phyloP scores from a whole-genome alignment of 2,888 invertebrate species.

The Crocallis elinguaria region DNA sequence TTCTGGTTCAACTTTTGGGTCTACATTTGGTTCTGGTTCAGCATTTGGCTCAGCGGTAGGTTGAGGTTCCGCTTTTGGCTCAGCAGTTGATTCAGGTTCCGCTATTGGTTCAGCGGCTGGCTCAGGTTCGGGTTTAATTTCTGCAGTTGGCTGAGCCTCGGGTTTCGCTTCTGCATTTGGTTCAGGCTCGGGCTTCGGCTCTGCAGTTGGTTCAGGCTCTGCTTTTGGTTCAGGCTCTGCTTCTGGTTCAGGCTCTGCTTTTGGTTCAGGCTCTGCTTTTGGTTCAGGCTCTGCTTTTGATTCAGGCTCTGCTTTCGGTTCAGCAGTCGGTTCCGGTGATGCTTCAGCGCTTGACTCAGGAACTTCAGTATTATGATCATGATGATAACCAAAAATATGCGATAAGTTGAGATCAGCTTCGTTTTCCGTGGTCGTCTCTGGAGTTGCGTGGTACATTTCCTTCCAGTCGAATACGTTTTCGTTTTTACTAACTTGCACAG shows the following conservation, averaged over 20 bases:
- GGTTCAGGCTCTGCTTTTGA: slow-evolving; percentile 37
- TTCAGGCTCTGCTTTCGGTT: slow-evolving; percentile 34
- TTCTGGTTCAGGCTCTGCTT: slow-evolving; percentile 46
- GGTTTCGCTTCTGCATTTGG: slow-evolving; percentile 38
- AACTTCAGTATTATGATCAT: slow-evolving; percentile 44
- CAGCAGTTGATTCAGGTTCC: slow-evolving; percentile 30
- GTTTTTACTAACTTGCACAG: slow-evolving; percentile 39
- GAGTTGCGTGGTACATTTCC: slow-evolving; percentile 51
- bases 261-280: slow-evolving; percentile 39
- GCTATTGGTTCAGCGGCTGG: slow-evolving; percentile 40
- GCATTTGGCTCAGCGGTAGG: slow-evolving; percentile 40
- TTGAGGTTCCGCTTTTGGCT: slow-evolving; percentile 34
- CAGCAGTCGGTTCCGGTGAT: slow-evolving; percentile 31
- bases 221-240: slow-evolving; percentile 41
- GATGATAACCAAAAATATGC: slow-evolving; percentile 60
- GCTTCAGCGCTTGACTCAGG: slow-evolving; percentile 39
- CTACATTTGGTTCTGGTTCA: slow-evolving; percentile 40
- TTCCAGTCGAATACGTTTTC: slow-evolving; percentile 64
- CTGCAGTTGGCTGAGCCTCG: slow-evolving; percentile 46
- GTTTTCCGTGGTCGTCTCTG: slow-evolving; percentile 60
- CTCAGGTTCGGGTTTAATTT: slow-evolving; percentile 34
- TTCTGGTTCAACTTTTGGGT: slow-evolving; percentile 45
- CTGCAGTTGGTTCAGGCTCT: slow-evolving; percentile 46
- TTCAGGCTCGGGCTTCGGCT: slow-evolving; percentile 45
- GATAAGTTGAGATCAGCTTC: slow-evolving; percentile 62